A percentile compares a stretch with the other conserved stretches of the same genome.
phyloP scores from a whole-genome alignment of 1,140 invertebrate species.

The Gonatopus flavifemur region DNA sequence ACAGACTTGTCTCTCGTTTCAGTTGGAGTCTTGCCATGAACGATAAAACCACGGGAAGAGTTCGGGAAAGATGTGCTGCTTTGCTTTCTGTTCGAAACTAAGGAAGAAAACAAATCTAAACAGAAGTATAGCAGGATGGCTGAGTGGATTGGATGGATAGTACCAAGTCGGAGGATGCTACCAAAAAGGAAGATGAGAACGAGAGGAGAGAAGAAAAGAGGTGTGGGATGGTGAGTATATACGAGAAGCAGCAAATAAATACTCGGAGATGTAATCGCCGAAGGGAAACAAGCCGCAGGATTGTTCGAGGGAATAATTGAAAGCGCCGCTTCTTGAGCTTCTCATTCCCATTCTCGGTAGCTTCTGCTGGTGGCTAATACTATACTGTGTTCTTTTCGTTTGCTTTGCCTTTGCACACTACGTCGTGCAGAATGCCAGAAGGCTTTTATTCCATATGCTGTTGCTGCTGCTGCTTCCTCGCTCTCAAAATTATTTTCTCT shows the following conservation, averaged over 20 bases:
- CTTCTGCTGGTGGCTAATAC: slow-evolving; percentile 22
- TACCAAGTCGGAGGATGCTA: background rate
- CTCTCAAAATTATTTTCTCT: too few relatives aligned
- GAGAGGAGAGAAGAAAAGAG: slow-evolving; percentile 20
- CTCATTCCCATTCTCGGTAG: slow-evolving; percentile 50
- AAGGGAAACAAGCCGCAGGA: slow-evolving; percentile 59
- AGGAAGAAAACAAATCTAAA: slow-evolving; percentile 8
- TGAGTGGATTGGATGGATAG: slow-evolving; percentile 4
- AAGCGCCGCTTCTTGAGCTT: slow-evolving; percentile 56
- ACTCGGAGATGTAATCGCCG: slow-evolving; percentile 58
- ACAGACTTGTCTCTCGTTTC: slow-evolving; percentile 3
- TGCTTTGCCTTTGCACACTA: too few relatives aligned
- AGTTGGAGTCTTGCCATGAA: background rate
- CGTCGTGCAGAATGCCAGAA: too few relatives aligned
- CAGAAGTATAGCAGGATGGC: slow-evolving; percentile 6
- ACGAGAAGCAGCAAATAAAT: slow-evolving; percentile 52
- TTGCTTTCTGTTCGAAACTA: background rate
- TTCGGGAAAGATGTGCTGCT: slow-evolving; percentile 3
- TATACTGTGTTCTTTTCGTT: too few relatives aligned
- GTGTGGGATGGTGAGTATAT: slow-evolving; percentile 22
- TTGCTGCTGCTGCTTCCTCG: slow-evolving; percentile 27
- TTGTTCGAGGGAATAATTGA: slow-evolving; percentile 60
- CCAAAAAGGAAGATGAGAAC: slow-evolving; percentile 11
- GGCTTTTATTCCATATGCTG: slow-evolving; percentile 15
- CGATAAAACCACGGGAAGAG: background rate